Base-by-base conservation (phyloP, 1,140 invertebrate genomes). In the Pachyrhynchus sulphureomaculatus region DNA sequence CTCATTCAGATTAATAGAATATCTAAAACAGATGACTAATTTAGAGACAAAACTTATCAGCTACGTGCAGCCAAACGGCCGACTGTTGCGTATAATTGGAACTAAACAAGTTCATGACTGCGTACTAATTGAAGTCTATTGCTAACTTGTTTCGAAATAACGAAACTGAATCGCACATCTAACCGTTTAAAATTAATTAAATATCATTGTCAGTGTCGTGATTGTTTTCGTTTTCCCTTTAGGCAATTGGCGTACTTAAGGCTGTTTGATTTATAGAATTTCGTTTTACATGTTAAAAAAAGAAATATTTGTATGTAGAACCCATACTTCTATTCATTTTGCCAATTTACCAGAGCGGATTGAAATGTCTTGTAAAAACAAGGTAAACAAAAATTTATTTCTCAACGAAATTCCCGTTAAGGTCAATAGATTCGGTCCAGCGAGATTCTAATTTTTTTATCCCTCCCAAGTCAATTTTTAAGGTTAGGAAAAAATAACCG, bases 51-150 rank as follows among this genome's bases (percentile, higher is more conserved):
- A 59, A 60, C 51, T 74, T 74, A 74, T 74, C 72, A 71, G 69
- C 60, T 68, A 54, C 65, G 67, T 68, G 69, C 72, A 74, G 62
- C 71, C 53, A 61, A 71, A 58, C 62, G 64, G 65, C 68, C 69
- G 68, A 70, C 72, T 71, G 74, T 71, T 74, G 74, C 74, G 72
- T 76, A 71, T 75, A 76, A 76, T 76, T 76, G 71, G 68, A 71
- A 76, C 73, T 75, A 72, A 76, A 76, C 74, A 76, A 75, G 73
- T 73, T 70, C 74, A 76, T 64, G 68, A 69, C 73, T 71, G 72
- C 74, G 73, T 74, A 71, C 72, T 76, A 76, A 76, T 76, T 76
- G 72, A 74, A 70, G 73, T 68, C 70, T 74, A 76, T 74, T 74
- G 70, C 74, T 66, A 73, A 68, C 71, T 72, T 73, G 74, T 74